Evolutionary conservation across 2,113 vertebrate species (phyloP), one percentile per base, ranked within the genome.

Genomic region (Stercorarius parasiticus): DNA sequence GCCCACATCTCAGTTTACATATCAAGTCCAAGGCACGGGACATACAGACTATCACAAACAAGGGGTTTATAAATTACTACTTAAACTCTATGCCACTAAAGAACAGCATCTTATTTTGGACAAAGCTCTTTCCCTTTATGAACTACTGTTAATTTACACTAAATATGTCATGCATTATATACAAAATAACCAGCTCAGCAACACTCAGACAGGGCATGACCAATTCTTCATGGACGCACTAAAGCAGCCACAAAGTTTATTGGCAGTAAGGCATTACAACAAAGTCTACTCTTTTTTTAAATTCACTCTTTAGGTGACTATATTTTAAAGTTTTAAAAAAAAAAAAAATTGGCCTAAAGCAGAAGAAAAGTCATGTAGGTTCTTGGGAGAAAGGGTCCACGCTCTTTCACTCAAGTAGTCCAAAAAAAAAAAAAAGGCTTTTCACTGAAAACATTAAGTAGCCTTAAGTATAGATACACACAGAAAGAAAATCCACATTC

Each of bases 361-460:
- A 71, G 40, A 52, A 36, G 25, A 30, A 83, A 87, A 81, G 11
- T 9, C n/a, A 56, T 4, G 6, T 2, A 64, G 23, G 5, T 42
- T 62, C 61, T 62, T 12, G 49, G 11, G 12, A 82, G 26, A 71
- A 58, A 21, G 21, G 5, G 13, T 59, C 21, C 32, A 42, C 4
- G 8, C 12, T 69, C 36, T 5, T 49, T 64, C 34, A 80, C 40
- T 26, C 6, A 67, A 42, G 19, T 52, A 1, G 2, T 29, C 69
- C 42, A 79, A 52, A 93, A 91, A 93, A 52, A 93, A 91, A 93
- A 91, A 14, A 64, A 79, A 19, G 12, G 15, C 15, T 78, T 67
- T 55, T 26, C 18, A 82, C 15, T 13, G 21, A 85, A 80, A 78
- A 91, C 7, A 47, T 10, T 14, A 78, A 59, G 23, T 45, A 72